Percentiles rank a stretch among this genome's conserved stretches.
These are phyloP conservation scores for Pimpla rufipes DNA, from an alignment of 2,888 invertebrate species.

Conservation along the genomic window DNA sequence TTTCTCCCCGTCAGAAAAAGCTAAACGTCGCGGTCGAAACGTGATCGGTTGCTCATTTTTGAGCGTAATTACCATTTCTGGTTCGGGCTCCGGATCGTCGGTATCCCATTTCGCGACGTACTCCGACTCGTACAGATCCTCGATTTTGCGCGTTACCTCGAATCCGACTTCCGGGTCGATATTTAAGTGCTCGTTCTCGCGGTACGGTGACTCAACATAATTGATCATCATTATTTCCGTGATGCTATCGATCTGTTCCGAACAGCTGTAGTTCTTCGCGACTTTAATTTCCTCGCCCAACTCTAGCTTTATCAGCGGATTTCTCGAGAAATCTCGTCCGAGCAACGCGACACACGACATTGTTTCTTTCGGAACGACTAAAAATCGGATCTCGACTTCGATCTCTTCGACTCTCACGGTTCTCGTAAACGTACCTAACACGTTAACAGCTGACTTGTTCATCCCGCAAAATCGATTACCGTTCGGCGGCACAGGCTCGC, in stretches of 20 bases:
- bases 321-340: constrained; percentile 48
- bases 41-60: constrained; percentile 35
- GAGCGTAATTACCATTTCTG: constrained; percentile 35
- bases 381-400: constrained; percentile 47
- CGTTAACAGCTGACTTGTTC: constrained; percentile 47
- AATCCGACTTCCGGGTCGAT: constrained; percentile 33
- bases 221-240: constrained; percentile 43
- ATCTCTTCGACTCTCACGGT: constrained; percentile 42
- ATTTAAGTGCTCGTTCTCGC: constrained; percentile 42
- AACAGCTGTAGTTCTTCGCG: neutral
- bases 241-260: constrained; percentile 26
- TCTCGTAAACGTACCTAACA: constrained; percentile 54
- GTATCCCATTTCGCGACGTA: constrained; percentile 32
- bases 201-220: constrained; percentile 33
- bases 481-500: constrained; percentile 56
- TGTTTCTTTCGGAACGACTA: constrained; percentile 54
- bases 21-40: constrained; percentile 20
- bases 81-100: constrained; percentile 33
- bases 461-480: constrained; percentile 54
- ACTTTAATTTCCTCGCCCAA: constrained; percentile 49
- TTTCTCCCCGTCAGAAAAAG: constrained; percentile 26
- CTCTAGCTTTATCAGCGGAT: constrained; percentile 46
- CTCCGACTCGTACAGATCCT: constrained; percentile 32
- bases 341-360: constrained; percentile 56
- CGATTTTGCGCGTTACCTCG: constrained; percentile 10